Evolutionary conservation across 2,888 invertebrate genomes (phyloP).

Genomic region (Punctoribates punctum): DNA sequence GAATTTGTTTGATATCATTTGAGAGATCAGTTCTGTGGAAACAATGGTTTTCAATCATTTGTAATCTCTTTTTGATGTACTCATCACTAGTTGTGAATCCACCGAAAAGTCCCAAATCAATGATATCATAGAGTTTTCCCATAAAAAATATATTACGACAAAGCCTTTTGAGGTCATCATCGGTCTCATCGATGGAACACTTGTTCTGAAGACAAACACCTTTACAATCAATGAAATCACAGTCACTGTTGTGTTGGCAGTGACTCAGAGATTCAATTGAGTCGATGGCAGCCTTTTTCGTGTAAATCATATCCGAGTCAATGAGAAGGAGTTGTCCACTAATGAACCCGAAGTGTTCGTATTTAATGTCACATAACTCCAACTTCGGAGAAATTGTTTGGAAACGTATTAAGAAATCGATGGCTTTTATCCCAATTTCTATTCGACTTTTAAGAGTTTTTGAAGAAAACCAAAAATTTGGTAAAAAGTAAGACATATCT

Average conservation of each 20-base stretch:
- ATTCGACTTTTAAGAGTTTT: conserved; percentile 48
- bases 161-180: conserved; percentile 41
- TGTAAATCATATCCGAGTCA: conserved; percentile 52
- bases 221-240: conserved; percentile 53
- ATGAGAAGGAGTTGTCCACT: conserved; percentile 48
- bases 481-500: conserved; percentile 47
- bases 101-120: conserved; percentile 30
- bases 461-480: conserved; percentile 3
- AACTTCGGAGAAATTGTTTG: conserved; percentile 54
- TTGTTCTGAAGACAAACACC: conserved; percentile 50
- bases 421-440: conserved; percentile 49
- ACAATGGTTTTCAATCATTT: background rate
- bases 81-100: background rate
- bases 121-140: conserved; percentile 35
- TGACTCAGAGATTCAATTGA: conserved; percentile 44
- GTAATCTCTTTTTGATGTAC: background rate
- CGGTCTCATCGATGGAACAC: conserved; percentile 29
- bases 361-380: conserved; percentile 57
- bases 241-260: conserved; percentile 51
- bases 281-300: conserved; percentile 48
- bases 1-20: background rate
- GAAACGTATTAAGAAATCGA: conserved; percentile 53
- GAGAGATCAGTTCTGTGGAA: background rate
- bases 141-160: conserved; percentile 44
- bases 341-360: conserved; percentile 53